Conservation (phyloP, 1,140 invertebrate genomes). For the Calliphora vicina region DNA sequence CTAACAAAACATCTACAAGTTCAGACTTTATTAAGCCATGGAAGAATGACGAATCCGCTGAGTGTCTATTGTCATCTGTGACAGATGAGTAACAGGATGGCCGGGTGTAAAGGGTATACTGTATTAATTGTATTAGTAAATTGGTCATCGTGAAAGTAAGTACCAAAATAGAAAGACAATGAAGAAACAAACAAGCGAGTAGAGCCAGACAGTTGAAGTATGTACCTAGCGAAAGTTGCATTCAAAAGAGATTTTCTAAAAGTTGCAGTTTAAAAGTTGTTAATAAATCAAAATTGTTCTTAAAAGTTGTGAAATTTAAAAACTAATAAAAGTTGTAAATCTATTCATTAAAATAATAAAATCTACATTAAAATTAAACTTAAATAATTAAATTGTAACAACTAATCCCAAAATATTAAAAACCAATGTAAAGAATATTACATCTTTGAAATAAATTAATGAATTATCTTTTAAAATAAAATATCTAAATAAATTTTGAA, state of each 20-base stretch:
- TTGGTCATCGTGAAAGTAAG: no score
- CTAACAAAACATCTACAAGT: not conserved
- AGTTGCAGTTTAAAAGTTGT: not conserved
- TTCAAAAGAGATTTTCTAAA: not conserved
- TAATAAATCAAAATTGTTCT: not conserved
- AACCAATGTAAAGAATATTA: no score
- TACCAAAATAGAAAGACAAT: not conserved
- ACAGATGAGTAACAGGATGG: slow-evolving; percentile 13
- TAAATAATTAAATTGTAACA: no score
- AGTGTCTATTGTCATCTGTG: not conserved
- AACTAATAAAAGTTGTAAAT: not conserved
- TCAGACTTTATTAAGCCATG: slow-evolving; percentile 1
- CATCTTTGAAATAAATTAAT: no score
- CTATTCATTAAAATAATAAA: not conserved
- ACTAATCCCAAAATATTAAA: no score
- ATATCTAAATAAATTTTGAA: no score
- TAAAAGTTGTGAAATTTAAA: not conserved
- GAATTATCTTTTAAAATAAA: no score
- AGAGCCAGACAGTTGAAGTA: not conserved
- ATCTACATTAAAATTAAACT: not conserved
- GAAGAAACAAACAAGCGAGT: not conserved
- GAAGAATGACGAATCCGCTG: not conserved
- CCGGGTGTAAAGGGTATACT: not conserved
- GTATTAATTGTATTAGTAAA: not conserved
- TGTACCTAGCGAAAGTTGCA: not conserved